Conservation (phyloP, 2,113 vertebrate genomes). For the Cricetomys ansorgei region DNA sequence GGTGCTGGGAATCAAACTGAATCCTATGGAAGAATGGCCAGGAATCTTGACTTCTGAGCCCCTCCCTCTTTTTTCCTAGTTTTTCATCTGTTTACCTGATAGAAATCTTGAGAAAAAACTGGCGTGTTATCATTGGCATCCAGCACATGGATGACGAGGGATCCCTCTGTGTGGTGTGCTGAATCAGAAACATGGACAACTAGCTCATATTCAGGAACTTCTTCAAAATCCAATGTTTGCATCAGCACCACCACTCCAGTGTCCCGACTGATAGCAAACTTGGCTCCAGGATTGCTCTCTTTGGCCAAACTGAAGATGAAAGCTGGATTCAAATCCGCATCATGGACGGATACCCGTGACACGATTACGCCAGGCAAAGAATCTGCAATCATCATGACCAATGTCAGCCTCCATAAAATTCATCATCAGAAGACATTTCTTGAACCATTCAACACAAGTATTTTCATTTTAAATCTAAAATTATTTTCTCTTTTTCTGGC, state of each 20-base stretch:
- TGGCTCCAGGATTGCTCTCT: slow-evolving; percentile 82
- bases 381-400: slow-evolving; percentile 86
- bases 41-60: neutral
- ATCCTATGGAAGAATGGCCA: neutral
- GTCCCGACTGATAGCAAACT: slow-evolving; percentile 90
- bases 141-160: slow-evolving; percentile 87
- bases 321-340: slow-evolving; percentile 90
- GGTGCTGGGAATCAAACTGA: neutral
- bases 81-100: slow-evolving; percentile 87
- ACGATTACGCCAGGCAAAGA: slow-evolving; percentile 90
- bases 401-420: slow-evolving; percentile 68
- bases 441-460: slow-evolving; percentile 41
- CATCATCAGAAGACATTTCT: slow-evolving; percentile 39
- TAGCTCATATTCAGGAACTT: slow-evolving; percentile 85
- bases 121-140: slow-evolving; percentile 96
- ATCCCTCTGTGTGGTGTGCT: slow-evolving; percentile 88
- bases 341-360: slow-evolving; percentile 89
- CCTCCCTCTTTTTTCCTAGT: neutral
- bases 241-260: slow-evolving; percentile 89
- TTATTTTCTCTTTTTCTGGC: slow-evolving; percentile 59
- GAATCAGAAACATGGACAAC: slow-evolving; percentile 90
- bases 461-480: slow-evolving; percentile 54
- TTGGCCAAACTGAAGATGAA: slow-evolving; percentile 91
- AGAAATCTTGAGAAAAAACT: slow-evolving; percentile 90
- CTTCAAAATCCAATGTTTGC: slow-evolving; percentile 92